phyloP scores from a whole-genome alignment of 2,888 invertebrate genomes.

The Syrphus vitripennis region DNA sequence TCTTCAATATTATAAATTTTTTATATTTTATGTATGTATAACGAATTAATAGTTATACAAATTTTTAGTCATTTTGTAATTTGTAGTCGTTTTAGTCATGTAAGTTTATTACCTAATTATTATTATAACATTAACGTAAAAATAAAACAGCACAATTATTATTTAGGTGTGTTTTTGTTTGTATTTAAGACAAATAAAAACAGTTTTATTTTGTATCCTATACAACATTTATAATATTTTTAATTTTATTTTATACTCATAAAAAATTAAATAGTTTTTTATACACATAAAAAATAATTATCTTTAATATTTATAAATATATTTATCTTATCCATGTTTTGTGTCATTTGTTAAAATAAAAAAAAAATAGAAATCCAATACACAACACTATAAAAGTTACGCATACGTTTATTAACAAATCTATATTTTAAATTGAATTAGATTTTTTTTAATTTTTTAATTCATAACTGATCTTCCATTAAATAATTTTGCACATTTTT shows the following conservation, averaged over 20 bases:
- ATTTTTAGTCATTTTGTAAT: constrained; percentile 67
- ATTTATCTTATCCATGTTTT: constrained; percentile 55
- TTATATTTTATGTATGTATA: constrained; percentile 40
- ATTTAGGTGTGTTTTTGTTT: constrained; percentile 55
- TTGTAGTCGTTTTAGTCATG: constrained; percentile 61
- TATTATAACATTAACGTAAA: constrained; percentile 21
- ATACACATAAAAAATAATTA: not conserved
- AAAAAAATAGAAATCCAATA: not conserved
- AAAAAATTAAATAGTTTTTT: not conserved
- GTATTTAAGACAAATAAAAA: not conserved
- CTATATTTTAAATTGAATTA: not conserved
- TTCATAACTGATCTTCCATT: constrained; percentile 61
- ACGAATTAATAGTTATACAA: constrained; percentile 41
- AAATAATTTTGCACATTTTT: constrained; percentile 44
- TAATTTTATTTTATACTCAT: constrained; percentile 19
- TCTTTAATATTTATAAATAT: constrained; percentile 30
- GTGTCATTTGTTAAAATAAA: constrained; percentile 49
- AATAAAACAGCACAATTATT: constrained; percentile 62
- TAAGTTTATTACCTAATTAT: constrained; percentile 46
- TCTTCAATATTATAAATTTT: constrained; percentile 12
- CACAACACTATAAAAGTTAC: constrained; percentile 1
- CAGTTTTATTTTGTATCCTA: constrained; percentile 12
- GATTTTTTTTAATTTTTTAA: constrained; percentile 12
- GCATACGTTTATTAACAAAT: too few relatives aligned
- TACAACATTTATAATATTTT: constrained; percentile 28